Conservation (phyloP, 2,113 vertebrate genomes). For the Brachypodius melanocephalos region DNA sequence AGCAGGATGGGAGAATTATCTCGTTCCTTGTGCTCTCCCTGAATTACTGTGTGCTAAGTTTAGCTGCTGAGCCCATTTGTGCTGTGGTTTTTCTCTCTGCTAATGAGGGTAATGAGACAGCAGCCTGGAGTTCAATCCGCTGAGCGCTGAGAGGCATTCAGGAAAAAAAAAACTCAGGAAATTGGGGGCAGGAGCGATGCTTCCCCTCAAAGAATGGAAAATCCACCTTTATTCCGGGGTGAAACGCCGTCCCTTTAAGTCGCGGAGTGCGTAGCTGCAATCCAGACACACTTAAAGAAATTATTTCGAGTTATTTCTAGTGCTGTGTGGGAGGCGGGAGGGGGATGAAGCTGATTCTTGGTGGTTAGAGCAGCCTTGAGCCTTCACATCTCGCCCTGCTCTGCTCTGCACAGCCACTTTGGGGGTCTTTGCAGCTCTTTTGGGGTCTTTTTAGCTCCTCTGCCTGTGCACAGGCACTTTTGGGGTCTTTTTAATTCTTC, state of each 20-base stretch:
- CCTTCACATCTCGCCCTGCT: slow-evolving; percentile 9
- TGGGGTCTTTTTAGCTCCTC: neutral
- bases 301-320: slow-evolving; percentile 74
- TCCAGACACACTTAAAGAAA: slow-evolving; percentile 38
- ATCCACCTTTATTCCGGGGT: neutral
- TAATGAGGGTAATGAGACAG: neutral
- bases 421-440: neutral
- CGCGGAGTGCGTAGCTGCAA: slow-evolving; percentile 34
- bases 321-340: slow-evolving; percentile 56
- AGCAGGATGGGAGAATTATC: neutral
- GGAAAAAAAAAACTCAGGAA: neutral
- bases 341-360: slow-evolving; percentile 47
- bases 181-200: neutral
- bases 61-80: neutral
- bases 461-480: neutral
- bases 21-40: neutral
- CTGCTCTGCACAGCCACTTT: neutral
- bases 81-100: neutral
- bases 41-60: neutral
- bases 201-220: neutral
- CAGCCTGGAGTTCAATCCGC: neutral
- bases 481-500: fast-evolving
- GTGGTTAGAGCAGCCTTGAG: slow-evolving; percentile 57
- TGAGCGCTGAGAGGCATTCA: fast-evolving
- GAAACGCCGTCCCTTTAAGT: slow-evolving; percentile 23